Evolutionary conservation across 2,888 invertebrate genomes (phyloP).

Genomic region (Leptopterna dolabrata): DNA sequence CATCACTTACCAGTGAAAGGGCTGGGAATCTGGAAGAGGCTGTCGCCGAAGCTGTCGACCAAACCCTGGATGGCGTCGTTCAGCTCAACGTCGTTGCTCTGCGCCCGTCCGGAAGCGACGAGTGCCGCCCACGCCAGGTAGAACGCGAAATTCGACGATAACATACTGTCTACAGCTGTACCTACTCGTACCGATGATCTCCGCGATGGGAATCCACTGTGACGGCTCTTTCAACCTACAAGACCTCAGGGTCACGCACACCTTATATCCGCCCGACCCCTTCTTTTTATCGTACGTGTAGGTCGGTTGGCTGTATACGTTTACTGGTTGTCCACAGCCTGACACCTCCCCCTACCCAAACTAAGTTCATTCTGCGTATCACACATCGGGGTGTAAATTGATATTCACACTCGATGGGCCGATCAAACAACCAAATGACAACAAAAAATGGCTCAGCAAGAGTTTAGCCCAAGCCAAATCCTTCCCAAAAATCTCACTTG

Average conservation of each 20-base stretch:
- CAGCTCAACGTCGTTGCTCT: slow-evolving; percentile 35
- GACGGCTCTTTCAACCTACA: neutral
- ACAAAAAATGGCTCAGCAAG: no score
- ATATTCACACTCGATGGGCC: no score
- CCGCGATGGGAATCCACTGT: neutral
- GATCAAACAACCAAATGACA: no score
- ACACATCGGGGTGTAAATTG: no score
- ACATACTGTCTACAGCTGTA: no score
- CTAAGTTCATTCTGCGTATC: neutral
- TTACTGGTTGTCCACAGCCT: neutral
- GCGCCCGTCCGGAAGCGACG: slow-evolving; percentile 52
- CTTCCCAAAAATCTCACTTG: no score
- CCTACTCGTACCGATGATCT: neutral
- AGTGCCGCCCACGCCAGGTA: neutral
- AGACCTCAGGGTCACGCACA: neutral
- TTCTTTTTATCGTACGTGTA: neutral
- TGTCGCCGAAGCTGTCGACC: slow-evolving; percentile 43
- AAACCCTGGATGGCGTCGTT: slow-evolving; percentile 35
- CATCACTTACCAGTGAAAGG: slow-evolving; percentile 14
- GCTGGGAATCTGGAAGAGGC: slow-evolving; percentile 36
- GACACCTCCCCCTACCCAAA: neutral
- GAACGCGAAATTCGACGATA: neutral
- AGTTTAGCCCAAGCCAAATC: no score
- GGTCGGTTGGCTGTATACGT: neutral
- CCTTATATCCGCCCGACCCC: slow-evolving; percentile 1